Conservation (phyloP, 2,888 invertebrate species). For the Scaptomyza parva region DNA sequence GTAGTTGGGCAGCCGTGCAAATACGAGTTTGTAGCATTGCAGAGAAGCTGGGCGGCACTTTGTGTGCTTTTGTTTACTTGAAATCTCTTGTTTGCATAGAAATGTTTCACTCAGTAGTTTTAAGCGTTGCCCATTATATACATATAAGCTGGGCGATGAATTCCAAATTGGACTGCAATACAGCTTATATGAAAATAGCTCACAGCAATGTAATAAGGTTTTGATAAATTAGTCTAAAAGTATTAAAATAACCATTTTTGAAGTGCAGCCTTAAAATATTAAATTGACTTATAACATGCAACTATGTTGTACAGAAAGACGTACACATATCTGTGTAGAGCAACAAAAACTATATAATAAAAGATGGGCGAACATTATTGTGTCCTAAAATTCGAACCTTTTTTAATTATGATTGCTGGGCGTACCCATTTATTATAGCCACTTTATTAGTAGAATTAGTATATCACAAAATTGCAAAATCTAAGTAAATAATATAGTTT, state of each 20-base stretch:
- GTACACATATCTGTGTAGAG: too few relatives aligned
- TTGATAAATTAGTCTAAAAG: background rate
- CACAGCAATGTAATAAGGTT: background rate
- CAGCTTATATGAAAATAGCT: background rate
- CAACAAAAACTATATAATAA: too few relatives aligned
- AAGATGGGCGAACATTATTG: too few relatives aligned
- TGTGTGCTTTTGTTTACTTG: slow-evolving; percentile 33
- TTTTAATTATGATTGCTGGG: too few relatives aligned
- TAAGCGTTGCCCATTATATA: slow-evolving; percentile 4
- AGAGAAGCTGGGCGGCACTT: slow-evolving; percentile 1
- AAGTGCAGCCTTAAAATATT: background rate
- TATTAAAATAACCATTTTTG: background rate
- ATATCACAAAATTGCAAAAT: background rate
- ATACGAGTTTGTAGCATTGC: slow-evolving; percentile 56
- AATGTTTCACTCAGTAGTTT: slow-evolving; percentile 26
- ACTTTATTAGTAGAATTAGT: too few relatives aligned
- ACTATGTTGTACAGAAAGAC: too few relatives aligned
- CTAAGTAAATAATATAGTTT: too few relatives aligned
- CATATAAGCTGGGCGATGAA: background rate
- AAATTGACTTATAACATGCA: background rate
- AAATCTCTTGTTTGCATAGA: slow-evolving; percentile 22
- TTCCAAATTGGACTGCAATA: background rate
- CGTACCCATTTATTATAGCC: too few relatives aligned
- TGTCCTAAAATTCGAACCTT: too few relatives aligned
- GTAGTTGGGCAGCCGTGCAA: slow-evolving; percentile 40